A percentile compares a stretch with the other conserved stretches of the same genome.
Conservation (phyloP, 2,797 vertebrate genomes). For the Heterohyrax brucei region DNA sequence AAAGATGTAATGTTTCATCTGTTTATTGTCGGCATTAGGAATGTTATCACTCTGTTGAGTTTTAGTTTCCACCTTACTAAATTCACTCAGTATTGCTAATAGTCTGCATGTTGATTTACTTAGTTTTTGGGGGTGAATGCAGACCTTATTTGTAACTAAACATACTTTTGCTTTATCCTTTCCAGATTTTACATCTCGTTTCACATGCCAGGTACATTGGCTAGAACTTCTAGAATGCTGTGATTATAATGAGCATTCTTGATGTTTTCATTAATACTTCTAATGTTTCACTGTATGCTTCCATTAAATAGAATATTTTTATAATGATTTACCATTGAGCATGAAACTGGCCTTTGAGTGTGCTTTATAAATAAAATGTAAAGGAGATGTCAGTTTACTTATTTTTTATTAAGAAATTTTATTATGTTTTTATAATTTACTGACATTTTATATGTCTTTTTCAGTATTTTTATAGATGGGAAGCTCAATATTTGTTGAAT, state of each 20-base stretch:
- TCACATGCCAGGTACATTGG: slow-evolving; percentile 15
- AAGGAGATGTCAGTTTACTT: not conserved
- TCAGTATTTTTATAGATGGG: not conserved
- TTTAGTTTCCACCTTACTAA: not conserved
- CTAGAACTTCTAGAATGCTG: slow-evolving; percentile 4
- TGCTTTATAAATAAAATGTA: slow-evolving; percentile 21
- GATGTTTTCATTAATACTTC: slow-evolving; percentile 9
- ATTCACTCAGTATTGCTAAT: slow-evolving; percentile 40
- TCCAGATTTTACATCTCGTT: not conserved
- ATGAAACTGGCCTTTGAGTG: not conserved
- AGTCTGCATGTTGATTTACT: not conserved
- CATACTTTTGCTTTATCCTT: slow-evolving; percentile 19
- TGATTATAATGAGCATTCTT: slow-evolving; percentile 28
- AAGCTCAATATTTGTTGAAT: not conserved
- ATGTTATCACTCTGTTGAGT: not conserved
- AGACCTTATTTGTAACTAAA: not conserved
- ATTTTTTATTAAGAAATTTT: slow-evolving; percentile 26
- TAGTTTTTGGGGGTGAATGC: not conserved
- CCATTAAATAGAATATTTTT: slow-evolving; percentile 6
- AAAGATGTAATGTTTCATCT: not conserved
- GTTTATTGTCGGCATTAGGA: not conserved
- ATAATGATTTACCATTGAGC: not conserved
- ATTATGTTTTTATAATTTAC: not conserved
- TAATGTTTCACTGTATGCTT: slow-evolving; percentile 9
- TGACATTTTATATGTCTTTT: not conserved